A percentile compares a stretch with the other conserved stretches of the same genome.
These are phyloP conservation scores for Andrena cerasifolii DNA, from an alignment of 1,140 invertebrate species.

Conservation along the genomic window DNA sequence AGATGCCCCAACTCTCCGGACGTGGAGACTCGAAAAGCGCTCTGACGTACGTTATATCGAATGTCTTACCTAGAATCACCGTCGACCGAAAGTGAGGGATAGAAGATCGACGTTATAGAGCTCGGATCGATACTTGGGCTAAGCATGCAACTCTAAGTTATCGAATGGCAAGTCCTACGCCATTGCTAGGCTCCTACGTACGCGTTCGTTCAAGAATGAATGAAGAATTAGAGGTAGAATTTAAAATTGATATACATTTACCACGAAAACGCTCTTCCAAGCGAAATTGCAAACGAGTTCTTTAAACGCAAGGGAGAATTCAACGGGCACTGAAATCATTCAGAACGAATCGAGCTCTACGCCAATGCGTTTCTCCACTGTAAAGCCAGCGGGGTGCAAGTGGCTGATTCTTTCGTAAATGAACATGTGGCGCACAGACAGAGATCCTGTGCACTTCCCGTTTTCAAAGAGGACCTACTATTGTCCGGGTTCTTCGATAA, in stretches of 20 bases:
- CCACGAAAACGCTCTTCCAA: too few species aligned
- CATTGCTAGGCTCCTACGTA: too few species aligned
- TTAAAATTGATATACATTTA: too few species aligned
- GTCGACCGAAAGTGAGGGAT: not conserved
- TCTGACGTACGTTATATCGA: slow-evolving; percentile 98
- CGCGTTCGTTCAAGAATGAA: too few species aligned
- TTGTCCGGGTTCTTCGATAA: not conserved
- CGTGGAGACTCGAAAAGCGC: slow-evolving; percentile 96
- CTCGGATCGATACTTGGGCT: too few species aligned
- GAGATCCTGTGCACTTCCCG: not conserved
- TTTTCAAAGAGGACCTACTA: slow-evolving; percentile 10
- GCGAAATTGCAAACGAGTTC: too few species aligned
- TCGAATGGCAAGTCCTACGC: too few species aligned
- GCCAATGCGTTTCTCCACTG: slow-evolving; percentile 18
- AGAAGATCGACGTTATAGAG: too few species aligned
- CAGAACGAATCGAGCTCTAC: not conserved
- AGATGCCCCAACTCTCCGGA: slow-evolving; percentile 98
- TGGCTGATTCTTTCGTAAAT: slow-evolving; percentile 51
- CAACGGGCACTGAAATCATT: not conserved
- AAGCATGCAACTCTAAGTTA: too few species aligned
- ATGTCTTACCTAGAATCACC: slow-evolving; percentile 91
- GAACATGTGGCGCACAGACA: slow-evolving; percentile 59
- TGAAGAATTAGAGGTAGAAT: too few species aligned
- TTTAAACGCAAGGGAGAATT: too few species aligned
- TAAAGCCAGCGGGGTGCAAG: slow-evolving; percentile 33